Conservation (phyloP, 2,113 vertebrate species). For the Myrmophylax atrothorax region DNA sequence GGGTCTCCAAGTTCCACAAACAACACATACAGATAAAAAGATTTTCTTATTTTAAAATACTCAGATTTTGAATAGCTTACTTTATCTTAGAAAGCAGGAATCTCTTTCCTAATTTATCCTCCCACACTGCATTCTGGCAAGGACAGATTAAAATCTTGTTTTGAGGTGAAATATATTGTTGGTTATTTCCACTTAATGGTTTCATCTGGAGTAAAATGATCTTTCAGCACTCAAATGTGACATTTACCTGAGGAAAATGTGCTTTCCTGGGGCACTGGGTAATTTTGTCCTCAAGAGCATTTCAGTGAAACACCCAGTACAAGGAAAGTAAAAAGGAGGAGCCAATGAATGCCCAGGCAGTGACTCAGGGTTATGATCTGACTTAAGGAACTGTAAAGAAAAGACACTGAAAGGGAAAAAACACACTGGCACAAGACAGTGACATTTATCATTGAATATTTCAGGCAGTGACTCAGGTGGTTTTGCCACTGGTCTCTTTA, state of each 20-base stretch:
- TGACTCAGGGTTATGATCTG: not conserved
- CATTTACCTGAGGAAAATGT: not conserved
- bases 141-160: not conserved
- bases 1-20: not conserved
- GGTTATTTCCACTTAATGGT: not conserved
- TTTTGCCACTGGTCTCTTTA: not conserved
- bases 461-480: not conserved
- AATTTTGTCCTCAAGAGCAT: not conserved
- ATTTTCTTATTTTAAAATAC: not conserved
- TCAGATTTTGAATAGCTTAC: not conserved
- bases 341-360: not conserved
- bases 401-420: not conserved
- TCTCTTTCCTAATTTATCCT: not conserved
- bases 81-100: not conserved
- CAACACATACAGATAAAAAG: not conserved
- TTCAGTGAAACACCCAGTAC: not conserved
- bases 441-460: not conserved
- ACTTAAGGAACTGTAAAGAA: not conserved
- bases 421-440: not conserved
- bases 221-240: not conserved
- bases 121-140: not conserved
- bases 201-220: not conserved
- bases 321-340: not conserved
- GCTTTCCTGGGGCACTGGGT: not conserved
- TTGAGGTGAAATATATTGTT: not conserved